Conservation (phyloP, 2,797 vertebrate genomes). For the Myiotriccus ornatus region DNA sequence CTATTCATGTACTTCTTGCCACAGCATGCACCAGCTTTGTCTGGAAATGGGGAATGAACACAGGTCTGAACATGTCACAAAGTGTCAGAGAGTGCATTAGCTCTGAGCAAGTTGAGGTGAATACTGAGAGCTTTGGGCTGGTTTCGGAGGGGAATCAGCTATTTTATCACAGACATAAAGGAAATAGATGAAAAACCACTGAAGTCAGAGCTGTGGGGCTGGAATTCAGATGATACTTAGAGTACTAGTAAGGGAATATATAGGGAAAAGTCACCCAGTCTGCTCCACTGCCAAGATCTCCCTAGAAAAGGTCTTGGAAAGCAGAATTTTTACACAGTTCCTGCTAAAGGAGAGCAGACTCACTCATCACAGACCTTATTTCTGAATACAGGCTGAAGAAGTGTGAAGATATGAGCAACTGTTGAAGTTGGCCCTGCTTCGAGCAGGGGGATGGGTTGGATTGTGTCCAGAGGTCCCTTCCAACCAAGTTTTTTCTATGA, state of each 20-base stretch:
- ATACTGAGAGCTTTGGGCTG: background rate
- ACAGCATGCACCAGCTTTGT: background rate
- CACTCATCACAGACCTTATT: constrained; percentile 12
- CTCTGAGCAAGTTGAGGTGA: background rate
- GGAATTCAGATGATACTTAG: background rate
- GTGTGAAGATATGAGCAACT: constrained; percentile 55
- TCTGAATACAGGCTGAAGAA: constrained; percentile 27
- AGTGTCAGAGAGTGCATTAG: background rate
- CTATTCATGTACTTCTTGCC: background rate
- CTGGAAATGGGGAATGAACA: background rate
- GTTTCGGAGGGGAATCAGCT: background rate
- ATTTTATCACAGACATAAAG: background rate
- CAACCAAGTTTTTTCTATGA: background rate
- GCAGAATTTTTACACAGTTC: background rate
- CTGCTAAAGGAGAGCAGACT: background rate
- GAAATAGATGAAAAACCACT: background rate
- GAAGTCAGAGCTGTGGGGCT: background rate
- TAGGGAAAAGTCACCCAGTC: background rate
- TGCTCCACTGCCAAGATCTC: background rate
- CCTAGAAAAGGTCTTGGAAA: background rate
- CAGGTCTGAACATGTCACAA: background rate
- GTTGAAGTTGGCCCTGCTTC: constrained; percentile 40
- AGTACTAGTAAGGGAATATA: background rate
- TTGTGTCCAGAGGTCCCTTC: constrained; percentile 9
- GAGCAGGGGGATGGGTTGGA: constrained; percentile 19